Conservation (phyloP, 2,888 invertebrate species). For the Lasiommata megera region DNA sequence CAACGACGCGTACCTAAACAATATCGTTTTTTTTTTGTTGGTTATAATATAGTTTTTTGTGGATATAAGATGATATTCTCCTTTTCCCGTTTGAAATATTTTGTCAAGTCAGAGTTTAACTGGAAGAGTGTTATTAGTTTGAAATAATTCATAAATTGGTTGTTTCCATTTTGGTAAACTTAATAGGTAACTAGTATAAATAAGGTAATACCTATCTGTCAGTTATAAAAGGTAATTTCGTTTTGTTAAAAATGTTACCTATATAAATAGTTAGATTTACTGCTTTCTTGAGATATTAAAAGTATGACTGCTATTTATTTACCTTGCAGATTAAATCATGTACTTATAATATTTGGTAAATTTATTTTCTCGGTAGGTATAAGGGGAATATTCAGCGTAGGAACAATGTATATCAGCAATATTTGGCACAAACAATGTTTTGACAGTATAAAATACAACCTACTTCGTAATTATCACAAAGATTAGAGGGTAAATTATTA, state of each 20-base stretch:
- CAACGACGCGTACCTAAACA: conserved; percentile 29
- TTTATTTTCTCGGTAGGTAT: too few species aligned
- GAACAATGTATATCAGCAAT: not conserved
- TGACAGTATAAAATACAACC: too few species aligned
- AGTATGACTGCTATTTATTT: too few species aligned
- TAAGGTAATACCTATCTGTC: not conserved
- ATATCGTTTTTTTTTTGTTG: conserved; percentile 27
- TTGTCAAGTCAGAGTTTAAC: conserved; percentile 17
- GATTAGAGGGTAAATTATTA: too few species aligned
- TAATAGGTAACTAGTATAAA: not conserved
- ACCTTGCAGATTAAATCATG: too few species aligned
- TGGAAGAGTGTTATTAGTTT: conserved; percentile 17
- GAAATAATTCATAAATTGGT: conserved; percentile 12
- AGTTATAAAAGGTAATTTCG: not conserved
- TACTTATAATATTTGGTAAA: too few species aligned
- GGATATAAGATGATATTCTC: conserved; percentile 6
- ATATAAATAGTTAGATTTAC: not conserved
- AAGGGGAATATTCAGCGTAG: too few species aligned
- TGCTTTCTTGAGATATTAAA: too few species aligned
- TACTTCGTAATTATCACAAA: too few species aligned
- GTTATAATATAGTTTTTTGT: conserved; percentile 16
- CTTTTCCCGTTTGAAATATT: conserved; percentile 1
- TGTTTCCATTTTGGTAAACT: not conserved
- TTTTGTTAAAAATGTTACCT: not conserved
- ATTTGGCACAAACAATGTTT: too few species aligned